A percentile compares a stretch with the other conserved stretches of the same genome.
These are phyloP conservation scores for Mus musculus DNA, from an alignment of 2,113 vertebrate genomes.

Conservation along the genomic window DNA sequence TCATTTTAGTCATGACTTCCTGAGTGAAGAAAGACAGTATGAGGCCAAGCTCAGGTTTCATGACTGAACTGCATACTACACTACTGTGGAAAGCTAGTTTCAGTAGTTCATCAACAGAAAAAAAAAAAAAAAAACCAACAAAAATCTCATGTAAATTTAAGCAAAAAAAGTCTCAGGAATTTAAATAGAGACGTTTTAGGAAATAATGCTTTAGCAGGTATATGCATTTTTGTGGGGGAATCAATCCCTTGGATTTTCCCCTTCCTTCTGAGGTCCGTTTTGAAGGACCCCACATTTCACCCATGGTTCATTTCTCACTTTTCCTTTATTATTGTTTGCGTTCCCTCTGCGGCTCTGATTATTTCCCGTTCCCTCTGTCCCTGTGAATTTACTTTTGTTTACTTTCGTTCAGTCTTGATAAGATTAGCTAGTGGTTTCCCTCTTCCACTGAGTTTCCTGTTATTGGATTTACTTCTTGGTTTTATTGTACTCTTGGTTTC, in stretches of 20 bases:
- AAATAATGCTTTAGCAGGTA: neutral
- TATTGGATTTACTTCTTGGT: constrained; percentile 38
- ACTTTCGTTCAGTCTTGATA: neutral
- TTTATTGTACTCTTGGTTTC: neutral
- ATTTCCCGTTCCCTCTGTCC: neutral
- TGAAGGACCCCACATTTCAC: constrained; percentile 17
- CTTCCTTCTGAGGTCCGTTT: neutral
- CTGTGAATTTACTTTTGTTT: neutral
- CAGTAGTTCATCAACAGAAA: neutral
- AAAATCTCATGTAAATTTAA: neutral
- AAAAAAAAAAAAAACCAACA: neutral
- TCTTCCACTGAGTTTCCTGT: neutral
- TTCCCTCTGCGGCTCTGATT: constrained; percentile 8
- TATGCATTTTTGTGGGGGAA: neutral
- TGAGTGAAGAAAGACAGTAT: neutral
- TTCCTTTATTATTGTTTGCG: neutral
- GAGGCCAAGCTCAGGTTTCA: neutral
- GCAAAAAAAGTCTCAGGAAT: neutral
- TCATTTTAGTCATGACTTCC: neutral
- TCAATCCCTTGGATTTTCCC: neutral
- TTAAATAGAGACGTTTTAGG: neutral
- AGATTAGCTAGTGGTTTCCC: neutral
- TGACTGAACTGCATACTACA: neutral
- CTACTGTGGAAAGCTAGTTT: neutral
- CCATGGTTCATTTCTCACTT: neutral